Percentiles rank a stretch among this genome's conserved stretches.
These are phyloP conservation scores for Notarius lentiginosus DNA, from an alignment of 2,113 vertebrate species.

Conservation along the genomic window DNA sequence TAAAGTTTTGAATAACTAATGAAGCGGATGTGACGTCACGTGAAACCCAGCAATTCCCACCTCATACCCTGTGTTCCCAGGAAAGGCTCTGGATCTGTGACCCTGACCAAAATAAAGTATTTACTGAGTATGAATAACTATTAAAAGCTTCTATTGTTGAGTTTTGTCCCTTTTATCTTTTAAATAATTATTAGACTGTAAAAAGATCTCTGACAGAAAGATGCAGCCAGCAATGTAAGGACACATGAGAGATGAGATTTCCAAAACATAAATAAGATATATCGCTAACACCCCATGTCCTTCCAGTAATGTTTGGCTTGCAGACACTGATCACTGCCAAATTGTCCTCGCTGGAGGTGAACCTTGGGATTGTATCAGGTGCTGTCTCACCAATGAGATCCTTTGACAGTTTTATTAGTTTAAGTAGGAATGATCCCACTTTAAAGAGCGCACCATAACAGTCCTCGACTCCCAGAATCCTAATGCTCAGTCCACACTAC, in stretches of 20 bases:
- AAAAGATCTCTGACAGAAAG: neutral
- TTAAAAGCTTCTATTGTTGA: neutral
- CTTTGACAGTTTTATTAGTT: neutral
- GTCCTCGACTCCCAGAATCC: neutral
- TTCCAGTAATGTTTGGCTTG: slow-evolving; percentile 36
- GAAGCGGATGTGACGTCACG: no score
- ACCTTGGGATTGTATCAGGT: slow-evolving; percentile 29
- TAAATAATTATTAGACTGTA: neutral
- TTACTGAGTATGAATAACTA: neutral
- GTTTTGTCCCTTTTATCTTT: neutral
- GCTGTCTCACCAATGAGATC: neutral
- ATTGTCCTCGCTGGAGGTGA: neutral
- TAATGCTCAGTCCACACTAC: neutral
- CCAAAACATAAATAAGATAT: slow-evolving; percentile 27
- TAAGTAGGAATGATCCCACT: neutral
- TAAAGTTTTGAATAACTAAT: no score
- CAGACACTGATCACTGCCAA: slow-evolving; percentile 21
- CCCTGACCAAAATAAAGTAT: neutral
- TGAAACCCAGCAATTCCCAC: neutral
- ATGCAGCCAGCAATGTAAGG: neutral
- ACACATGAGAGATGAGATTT: slow-evolving; percentile 12
- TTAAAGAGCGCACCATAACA: slow-evolving; percentile 14
- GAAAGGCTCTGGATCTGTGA: neutral
- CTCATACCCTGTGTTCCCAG: neutral
- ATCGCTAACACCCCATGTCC: neutral